Evolutionary conservation across 2,113 vertebrate genomes (phyloP).

Genomic region (Callionymus lyra): DNA sequence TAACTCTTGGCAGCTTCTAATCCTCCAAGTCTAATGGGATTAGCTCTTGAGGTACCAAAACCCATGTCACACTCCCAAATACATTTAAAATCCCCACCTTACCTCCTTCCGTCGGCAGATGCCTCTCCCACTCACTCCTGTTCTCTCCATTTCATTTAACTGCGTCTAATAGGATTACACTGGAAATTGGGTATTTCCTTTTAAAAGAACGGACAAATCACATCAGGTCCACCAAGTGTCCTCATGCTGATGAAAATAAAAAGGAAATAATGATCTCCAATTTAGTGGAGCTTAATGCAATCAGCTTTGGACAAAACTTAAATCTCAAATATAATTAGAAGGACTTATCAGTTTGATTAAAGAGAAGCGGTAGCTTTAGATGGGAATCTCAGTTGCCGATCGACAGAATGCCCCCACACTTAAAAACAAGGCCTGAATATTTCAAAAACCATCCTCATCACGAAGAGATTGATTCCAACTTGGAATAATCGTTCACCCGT

Average conservation of each 20-base stretch:
- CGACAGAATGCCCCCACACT: too few species aligned
- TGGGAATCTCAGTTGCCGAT: too few species aligned
- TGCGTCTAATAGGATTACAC: conserved; percentile 44
- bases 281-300: conserved; percentile 1
- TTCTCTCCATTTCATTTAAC: conserved; percentile 8
- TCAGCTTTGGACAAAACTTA: neutral
- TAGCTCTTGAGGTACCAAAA: conserved; percentile 51
- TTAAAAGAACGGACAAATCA: conserved; percentile 7
- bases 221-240: conserved; percentile 22
- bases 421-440: too few species aligned
- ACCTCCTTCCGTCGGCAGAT: conserved; percentile 13
- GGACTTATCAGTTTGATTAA: too few species aligned
- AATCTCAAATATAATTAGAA: conserved; percentile 1
- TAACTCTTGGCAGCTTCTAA: conserved; percentile 55
- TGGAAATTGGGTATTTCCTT: conserved; percentile 26
- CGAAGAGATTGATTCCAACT: too few species aligned
- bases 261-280: conserved; percentile 23
- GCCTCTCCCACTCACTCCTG: conserved; percentile 9
- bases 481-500: too few species aligned
- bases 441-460: too few species aligned
- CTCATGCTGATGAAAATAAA: conserved; percentile 14
- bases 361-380: too few species aligned
- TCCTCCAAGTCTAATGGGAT: conserved; percentile 67
- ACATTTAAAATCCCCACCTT: conserved; percentile 29
- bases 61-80: conserved; percentile 45